Evolutionary conservation across 2,888 invertebrate species (phyloP), one percentile per base, ranked within the genome.

Genomic region (Polyommatus iphigenia): DNA sequence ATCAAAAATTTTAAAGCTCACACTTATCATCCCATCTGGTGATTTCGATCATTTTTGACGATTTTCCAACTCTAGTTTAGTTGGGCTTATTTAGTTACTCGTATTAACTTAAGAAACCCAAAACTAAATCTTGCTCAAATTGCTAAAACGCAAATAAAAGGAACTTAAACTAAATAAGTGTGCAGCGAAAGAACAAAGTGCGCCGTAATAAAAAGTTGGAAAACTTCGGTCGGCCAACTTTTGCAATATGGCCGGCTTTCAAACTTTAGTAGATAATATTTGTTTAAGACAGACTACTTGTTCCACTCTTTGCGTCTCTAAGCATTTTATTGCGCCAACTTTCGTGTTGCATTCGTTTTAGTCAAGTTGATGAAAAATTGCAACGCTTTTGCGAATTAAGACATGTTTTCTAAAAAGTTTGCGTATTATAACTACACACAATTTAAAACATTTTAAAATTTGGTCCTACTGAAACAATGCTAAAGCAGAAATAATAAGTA

Each of bases 201-300:
- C 84, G 83, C 87, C 87, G 89, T 90, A 88, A 90, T 91, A 92
- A 90, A 90, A 91, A 90, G 67, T 67, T 67, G 67, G 4, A 1
- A 8, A 62, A 24, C 24, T 62, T 20, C 8, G 85, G 90, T 90
- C 80, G 82, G 79, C 79, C 84, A 93, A 93, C 89, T 93, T 93
- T 91, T 79, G 90, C 87, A 91, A 92, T 93, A 91, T 91, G 85
- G 88, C 88, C 85, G 85, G 88, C 88, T 85, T 88, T 87, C 87
- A 84, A 83, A 83, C 85, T 85, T 86, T 85, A 78, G 77, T 59
- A 77, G 78, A 80, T 78, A 80, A 78, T 78, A 76, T 80, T 79
- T 79, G 79, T 77, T 79, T 75, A 80, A 57, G 77, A 79, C 78
- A 72, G 50, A 76, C 79, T 73, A 54, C 77, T 67, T 72, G 67